Base-by-base conservation (phyloP, 2,113 vertebrate genomes). In the Gallinago jamesoni region DNA sequence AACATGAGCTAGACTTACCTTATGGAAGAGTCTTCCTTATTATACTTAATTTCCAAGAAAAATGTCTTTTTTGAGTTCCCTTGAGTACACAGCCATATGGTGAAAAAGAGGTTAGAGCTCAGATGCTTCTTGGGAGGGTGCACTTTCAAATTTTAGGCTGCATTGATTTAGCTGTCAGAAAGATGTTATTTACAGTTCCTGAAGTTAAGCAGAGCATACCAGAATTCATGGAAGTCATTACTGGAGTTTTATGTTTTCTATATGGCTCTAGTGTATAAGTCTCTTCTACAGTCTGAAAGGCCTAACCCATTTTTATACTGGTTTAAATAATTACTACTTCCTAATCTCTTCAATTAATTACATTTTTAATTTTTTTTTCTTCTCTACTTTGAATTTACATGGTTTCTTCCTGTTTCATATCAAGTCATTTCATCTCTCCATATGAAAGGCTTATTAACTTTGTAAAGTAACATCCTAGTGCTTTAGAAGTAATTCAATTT, bases 361-460 rank as follows among this genome's bases (percentile, higher is more conserved):
- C 22, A 53, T 53, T 53, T 53, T 53, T 53, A 17, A 53, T 1
- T 1, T 12, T 35, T 68, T 70, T 13, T 4, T 18, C 41, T 43
- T 52, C 23, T 56, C 28, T 73, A 66, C 53, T 82, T 57, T 85
- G 22, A 85, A 35, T 95, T 87, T 55, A 77, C 70, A 87, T 45
- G 2, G 37, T 55, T 93, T 93, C 37, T 66, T 83, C 76, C 45
- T 88, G 69, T 56, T 90, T 93, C 47, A 7, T 94, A 93, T 93
- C 80, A 93, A 89, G 47, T 72, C 9, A 72, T 93, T 96, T 95
- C 28, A 92, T 91, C 77, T 95, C 33, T 47, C 25, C 10, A 8
- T 43, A 72, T 63, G 87, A 94, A 96, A 96, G 37, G 35, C 53
- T 97, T 92, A 83, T 95, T 96, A 97, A 91, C 48, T 86, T 84